Evolutionary conservation across 1,140 invertebrate genomes (phyloP).

Genomic region (Drosophila gunungcola): DNA sequence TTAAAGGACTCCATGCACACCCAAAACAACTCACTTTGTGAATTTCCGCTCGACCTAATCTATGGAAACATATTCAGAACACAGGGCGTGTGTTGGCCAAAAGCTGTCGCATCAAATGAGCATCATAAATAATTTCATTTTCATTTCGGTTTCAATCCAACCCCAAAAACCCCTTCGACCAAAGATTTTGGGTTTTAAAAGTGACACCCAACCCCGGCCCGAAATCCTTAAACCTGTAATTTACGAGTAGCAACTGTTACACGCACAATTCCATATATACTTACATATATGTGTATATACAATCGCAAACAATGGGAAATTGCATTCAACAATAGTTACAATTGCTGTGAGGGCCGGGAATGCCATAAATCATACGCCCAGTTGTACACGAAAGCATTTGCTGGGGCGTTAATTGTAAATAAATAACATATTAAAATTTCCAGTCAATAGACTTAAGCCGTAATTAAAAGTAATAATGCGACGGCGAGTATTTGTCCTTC

Average conservation of each 20-base stretch:
- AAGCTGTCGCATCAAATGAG: conserved; percentile 74
- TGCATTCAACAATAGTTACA: conserved; percentile 64
- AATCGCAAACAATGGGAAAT: conserved; percentile 46
- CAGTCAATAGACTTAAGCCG: conserved; percentile 80
- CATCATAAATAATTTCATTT: conserved; percentile 74
- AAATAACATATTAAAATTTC: conserved; percentile 83
- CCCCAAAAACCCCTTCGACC: conserved; percentile 40
- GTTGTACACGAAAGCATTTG: conserved; percentile 69
- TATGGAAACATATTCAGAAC: neutral
- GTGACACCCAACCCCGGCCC: conserved; percentile 9
- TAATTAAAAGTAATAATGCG: conserved; percentile 83
- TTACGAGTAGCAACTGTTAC: conserved; percentile 72
- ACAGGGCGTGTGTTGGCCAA: conserved; percentile 31
- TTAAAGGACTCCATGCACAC: neutral
- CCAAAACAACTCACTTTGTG: neutral
- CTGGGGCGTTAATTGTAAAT: conserved; percentile 78
- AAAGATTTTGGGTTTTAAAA: conserved; percentile 50
- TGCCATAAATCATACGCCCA: conserved; percentile 78
- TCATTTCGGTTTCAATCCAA: conserved; percentile 59
- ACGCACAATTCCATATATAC: conserved; percentile 13
- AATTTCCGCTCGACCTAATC: conserved; percentile 7
- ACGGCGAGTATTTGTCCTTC: conserved; percentile 41
- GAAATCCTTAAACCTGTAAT: conserved; percentile 42
- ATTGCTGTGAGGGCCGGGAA: conserved; percentile 36
- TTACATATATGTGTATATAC: neutral